Base-by-base conservation (phyloP, 2,888 invertebrate genomes). In the Toxonevra muliebris region DNA sequence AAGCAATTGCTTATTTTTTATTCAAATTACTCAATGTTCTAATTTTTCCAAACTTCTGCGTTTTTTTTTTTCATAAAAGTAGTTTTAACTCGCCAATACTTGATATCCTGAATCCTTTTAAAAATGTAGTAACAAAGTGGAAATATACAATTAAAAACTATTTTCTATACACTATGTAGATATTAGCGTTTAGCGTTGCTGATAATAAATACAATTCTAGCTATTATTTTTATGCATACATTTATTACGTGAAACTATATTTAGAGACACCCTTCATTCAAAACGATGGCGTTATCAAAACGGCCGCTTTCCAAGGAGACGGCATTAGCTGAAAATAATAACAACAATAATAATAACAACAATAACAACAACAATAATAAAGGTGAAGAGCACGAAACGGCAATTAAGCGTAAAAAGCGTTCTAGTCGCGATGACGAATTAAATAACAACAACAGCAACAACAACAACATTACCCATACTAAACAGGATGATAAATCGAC, bases 221-320 rank as follows among this genome's bases (percentile, higher is more conserved):
- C n/a, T n/a, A n/a, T n/a, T 30, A 30, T 30, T 30, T 30, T 30
- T 7, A 30, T 30, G 30, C 30, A 7, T 30, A 2, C 7, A 30
- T 30, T 48, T 64, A 57, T 64, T 57, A 64, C 55, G 41, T 41
- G 50, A 57, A 63, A 48, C 55, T 64, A 50, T 55, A 57, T 64
- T 57, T 64, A 64, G 64, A 64, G 55, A 57, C 64, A 41, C 58
- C n/a, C 40, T 63, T 30, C 30, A 30, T 30, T 30, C 30, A 30
- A 30, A 7, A 43, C 48, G 55, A 85, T 85, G 85, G 85, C 85
- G 74, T 75, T 85, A 72, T 81, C 85, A 30, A 85, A 85, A 76
- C 81, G 85, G 72, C 85, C 85, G 68, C 78, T 85, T 58, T 77
- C 82, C 72, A 85, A 84, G 80, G 85, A 85, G 73, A 79, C 83